These are phyloP conservation scores for Phaetusa simplex DNA, from an alignment of 2,113 vertebrate genomes.

Conservation along the genomic window DNA sequence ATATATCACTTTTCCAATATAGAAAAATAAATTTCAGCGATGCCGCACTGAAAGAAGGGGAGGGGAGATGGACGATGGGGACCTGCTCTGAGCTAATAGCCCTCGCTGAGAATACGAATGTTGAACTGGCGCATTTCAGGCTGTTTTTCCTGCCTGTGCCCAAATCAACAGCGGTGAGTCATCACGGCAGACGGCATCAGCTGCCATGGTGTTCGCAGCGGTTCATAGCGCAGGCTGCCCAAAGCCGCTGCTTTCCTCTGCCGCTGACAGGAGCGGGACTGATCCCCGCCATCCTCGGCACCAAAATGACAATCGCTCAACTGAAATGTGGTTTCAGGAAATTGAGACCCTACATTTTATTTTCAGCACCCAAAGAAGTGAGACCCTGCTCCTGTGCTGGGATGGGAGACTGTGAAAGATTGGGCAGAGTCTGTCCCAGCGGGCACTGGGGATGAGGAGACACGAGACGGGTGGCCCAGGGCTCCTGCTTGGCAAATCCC, in stretches of 20 bases:
- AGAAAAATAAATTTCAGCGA: neutral
- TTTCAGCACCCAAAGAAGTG: rapidly evolving
- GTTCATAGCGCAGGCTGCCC: neutral
- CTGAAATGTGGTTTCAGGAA: neutral
- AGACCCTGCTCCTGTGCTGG: rapidly evolving
- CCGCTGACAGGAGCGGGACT: neutral
- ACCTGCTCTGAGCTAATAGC: neutral
- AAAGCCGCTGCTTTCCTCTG: neutral
- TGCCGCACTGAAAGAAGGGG: neutral
- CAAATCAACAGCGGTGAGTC: constrained; percentile 34
- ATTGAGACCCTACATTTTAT: rapidly evolving
- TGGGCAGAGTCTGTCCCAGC: rapidly evolving
- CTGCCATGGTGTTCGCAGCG: neutral
- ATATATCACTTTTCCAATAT: neutral
- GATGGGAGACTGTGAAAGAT: rapidly evolving
- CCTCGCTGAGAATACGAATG: neutral
- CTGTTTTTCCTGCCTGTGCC: constrained; percentile 41
- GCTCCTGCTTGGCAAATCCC: neutral
- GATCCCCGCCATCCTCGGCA: neutral
- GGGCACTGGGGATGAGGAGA: rapidly evolving
- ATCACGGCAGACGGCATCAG: neutral
- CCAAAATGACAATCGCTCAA: rapidly evolving
- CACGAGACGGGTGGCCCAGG: rapidly evolving
- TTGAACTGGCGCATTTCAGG: neutral
- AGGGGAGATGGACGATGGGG: rapidly evolving